Conservation (phyloP, 2,888 invertebrate species). For the Resseliella maxima region DNA sequence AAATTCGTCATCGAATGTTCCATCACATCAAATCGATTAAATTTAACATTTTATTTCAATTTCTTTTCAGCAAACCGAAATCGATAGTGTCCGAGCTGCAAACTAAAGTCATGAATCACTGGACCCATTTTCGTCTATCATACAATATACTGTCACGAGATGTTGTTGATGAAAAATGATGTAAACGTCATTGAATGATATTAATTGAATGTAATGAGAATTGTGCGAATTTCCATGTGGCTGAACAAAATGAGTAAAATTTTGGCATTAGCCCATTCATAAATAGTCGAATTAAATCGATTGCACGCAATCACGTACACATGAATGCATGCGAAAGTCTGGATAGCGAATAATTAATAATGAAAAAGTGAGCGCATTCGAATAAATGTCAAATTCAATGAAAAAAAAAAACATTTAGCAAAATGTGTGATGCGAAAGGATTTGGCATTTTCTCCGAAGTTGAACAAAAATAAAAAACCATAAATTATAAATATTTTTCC, state of each 20-base stretch:
- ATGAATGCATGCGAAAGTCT: constrained; percentile 3
- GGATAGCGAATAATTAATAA: neutral
- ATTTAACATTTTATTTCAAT: too few relatives aligned
- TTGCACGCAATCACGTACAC: neutral
- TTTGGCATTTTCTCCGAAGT: neutral
- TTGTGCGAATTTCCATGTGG: neutral
- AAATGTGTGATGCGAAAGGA: neutral
- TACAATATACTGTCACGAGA: too few relatives aligned
- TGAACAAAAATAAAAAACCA: neutral
- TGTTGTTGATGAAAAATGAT: neutral
- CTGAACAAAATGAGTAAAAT: neutral
- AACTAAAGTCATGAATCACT: too few relatives aligned
- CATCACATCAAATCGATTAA: too few relatives aligned
- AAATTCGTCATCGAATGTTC: too few relatives aligned
- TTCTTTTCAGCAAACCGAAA: too few relatives aligned
- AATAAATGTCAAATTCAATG: neutral
- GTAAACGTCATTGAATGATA: neutral
- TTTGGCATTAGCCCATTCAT: constrained; percentile 15
- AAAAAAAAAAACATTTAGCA: neutral
- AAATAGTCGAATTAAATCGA: neutral
- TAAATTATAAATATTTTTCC: constrained; percentile 17
- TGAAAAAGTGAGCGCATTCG: neutral
- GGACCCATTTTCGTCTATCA: too few relatives aligned
- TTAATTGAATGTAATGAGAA: neutral
- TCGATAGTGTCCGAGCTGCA: too few relatives aligned